phyloP scores from a whole-genome alignment of 2,797 vertebrate species.

The Bryconaethiops microstoma region DNA sequence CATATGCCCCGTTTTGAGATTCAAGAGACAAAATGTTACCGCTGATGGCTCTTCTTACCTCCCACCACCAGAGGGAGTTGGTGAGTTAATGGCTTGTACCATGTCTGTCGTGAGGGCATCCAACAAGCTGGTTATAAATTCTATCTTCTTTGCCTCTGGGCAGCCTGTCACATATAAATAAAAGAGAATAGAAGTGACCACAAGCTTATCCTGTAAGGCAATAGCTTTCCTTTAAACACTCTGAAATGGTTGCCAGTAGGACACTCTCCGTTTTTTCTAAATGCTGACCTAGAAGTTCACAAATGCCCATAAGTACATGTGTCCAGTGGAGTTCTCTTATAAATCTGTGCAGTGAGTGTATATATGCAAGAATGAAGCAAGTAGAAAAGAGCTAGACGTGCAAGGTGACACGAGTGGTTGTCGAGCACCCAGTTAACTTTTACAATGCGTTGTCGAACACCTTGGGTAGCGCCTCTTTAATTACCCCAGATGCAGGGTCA shows the following conservation, averaged over 20 bases:
- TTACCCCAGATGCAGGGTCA: slow-evolving; percentile 78
- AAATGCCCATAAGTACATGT: not conserved
- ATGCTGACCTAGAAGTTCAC: not conserved
- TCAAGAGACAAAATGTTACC: not conserved
- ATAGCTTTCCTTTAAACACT: not conserved
- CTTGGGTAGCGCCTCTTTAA: slow-evolving; percentile 75
- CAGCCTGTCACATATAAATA: slow-evolving; percentile 84
- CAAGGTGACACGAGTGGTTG: slow-evolving; percentile 65
- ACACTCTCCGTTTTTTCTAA: not conserved
- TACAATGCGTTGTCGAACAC: slow-evolving; percentile 76
- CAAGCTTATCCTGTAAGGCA: not conserved
- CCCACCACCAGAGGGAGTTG: slow-evolving; percentile 92
- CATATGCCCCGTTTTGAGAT: not conserved
- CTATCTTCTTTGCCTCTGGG: slow-evolving; percentile 94
- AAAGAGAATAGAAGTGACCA: slow-evolving; percentile 61
- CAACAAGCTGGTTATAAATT: slow-evolving; percentile 97
- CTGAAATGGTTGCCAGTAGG: not conserved
- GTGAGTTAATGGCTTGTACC: slow-evolving; percentile 98
- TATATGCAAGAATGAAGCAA: slow-evolving; percentile 4
- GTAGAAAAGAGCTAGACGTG: slow-evolving; percentile 54
- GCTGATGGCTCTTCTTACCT: slow-evolving; percentile 81
- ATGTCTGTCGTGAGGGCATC: slow-evolving; percentile 98
- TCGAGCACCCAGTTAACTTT: slow-evolving; percentile 76
- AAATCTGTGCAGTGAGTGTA: not conserved
- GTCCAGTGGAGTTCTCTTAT: not conserved